Percentiles rank a stretch among this genome's conserved stretches.
Evolutionary conservation across 2,797 vertebrate species (phyloP).

Genomic region (Propithecus perrieri): DNA sequence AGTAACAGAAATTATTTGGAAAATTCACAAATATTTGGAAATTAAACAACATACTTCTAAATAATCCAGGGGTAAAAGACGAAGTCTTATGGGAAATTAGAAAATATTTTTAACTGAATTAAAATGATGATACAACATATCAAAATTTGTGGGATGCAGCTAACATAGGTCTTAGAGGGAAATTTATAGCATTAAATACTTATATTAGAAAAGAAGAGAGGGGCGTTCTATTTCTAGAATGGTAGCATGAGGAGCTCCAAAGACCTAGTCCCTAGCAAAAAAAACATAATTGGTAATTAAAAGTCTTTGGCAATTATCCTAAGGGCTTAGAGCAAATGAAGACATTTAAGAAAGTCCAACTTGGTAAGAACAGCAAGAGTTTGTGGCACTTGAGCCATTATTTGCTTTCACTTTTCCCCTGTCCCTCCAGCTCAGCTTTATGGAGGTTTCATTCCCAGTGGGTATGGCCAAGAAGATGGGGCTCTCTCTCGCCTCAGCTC

Average conservation of each 20-base stretch:
- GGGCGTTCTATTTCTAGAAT: background rate
- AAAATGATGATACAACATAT: background rate
- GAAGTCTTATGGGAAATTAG: background rate
- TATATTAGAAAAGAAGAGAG: background rate
- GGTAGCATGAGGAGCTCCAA: background rate
- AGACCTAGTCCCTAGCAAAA: background rate
- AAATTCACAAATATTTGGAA: background rate
- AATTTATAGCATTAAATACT: background rate
- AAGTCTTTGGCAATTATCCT: background rate
- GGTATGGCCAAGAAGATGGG: background rate
- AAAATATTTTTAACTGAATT: conserved; percentile 3
- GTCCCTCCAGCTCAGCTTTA: background rate
- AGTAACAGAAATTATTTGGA: background rate
- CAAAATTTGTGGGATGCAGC: background rate
- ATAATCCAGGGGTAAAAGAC: background rate
- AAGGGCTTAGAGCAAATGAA: background rate
- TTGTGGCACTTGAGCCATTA: background rate
- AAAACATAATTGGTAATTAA: background rate
- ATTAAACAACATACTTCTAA: background rate
- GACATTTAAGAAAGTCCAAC: conserved; percentile 10
- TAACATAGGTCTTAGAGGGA: background rate
- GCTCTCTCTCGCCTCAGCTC: background rate
- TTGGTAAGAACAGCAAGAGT: background rate
- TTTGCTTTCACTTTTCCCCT: background rate
- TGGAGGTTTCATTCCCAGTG: background rate